Percentiles rank a stretch among this genome's conserved stretches.
phyloP scores from a whole-genome alignment of 2,888 invertebrate species.

The Hipparchia sbordonii region DNA sequence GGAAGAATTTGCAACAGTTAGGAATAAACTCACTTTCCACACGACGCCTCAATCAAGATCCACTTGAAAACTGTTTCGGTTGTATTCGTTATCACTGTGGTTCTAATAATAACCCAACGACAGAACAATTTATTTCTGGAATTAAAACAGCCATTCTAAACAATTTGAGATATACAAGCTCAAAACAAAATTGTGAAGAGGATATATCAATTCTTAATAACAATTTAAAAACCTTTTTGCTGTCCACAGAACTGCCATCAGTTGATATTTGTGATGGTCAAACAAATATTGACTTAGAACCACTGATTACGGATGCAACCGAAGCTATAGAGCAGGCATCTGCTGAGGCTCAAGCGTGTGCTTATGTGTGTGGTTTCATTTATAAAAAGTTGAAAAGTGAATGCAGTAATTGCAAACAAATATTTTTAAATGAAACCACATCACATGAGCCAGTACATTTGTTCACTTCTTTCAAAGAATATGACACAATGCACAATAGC shows the following conservation, averaged over 20 bases:
- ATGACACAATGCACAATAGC: not conserved
- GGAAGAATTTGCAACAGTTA: not conserved
- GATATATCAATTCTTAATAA: not conserved
- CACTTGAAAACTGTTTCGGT: slow-evolving; percentile 37
- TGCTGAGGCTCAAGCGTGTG: not conserved
- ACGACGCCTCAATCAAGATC: slow-evolving; percentile 36
- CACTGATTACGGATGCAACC: not conserved
- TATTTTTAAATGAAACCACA: not conserved
- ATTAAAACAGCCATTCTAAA: not conserved
- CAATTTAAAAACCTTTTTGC: not conserved
- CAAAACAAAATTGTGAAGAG: not conserved
- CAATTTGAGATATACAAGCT: not conserved
- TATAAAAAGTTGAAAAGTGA: not conserved
- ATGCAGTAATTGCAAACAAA: not conserved
- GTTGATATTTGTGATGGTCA: not conserved
- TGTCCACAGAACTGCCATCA: not conserved
- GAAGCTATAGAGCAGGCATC: not conserved
- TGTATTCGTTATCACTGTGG: slow-evolving; percentile 36
- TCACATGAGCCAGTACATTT: not conserved
- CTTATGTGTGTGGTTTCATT: not conserved
- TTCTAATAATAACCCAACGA: slow-evolving; percentile 35
- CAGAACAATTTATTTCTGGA: not conserved
- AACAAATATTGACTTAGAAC: not conserved
- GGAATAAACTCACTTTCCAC: slow-evolving; percentile 23
- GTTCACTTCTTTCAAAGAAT: not conserved